A percentile compares a stretch with the other conserved stretches of the same genome.
Evolutionary conservation across 2,113 vertebrate genomes (phyloP).

Genomic region (Hydrochoerus hydrochaeris): DNA sequence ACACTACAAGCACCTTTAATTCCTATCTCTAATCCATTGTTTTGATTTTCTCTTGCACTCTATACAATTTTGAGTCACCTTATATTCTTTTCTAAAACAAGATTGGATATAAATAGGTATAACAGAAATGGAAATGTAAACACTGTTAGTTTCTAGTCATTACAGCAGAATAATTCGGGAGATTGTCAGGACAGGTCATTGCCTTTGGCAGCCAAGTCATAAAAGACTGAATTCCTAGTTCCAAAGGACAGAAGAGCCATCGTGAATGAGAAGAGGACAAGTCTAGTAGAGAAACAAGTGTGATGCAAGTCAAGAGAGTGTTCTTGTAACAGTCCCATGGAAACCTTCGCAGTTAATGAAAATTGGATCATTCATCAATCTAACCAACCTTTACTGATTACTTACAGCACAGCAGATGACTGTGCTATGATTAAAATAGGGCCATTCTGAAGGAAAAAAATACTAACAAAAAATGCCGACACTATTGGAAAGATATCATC

Average conservation of each 20-base stretch:
- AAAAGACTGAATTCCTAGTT: neutral
- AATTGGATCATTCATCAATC: neutral
- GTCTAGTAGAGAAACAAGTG: neutral
- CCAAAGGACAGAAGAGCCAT: neutral
- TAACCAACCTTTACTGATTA: neutral
- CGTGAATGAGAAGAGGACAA: neutral
- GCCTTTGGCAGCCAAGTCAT: neutral
- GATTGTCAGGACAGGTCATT: neutral
- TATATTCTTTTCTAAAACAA: neutral
- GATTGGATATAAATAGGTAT: neutral
- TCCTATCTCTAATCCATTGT: neutral
- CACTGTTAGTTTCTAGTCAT: neutral
- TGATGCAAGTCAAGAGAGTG: neutral
- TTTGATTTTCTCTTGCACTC: slow-evolving; percentile 2
- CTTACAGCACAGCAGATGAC: neutral
- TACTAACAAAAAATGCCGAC: neutral
- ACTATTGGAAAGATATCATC: neutral
- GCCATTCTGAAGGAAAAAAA: neutral
- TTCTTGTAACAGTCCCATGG: neutral
- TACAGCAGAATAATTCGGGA: neutral
- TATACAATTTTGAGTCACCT: neutral
- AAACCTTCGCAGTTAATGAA: neutral
- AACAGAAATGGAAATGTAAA: neutral
- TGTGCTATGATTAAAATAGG: neutral
- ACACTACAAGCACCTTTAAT: neutral